Evolutionary conservation across 2,113 vertebrate species (phyloP), one percentile per base, ranked within the genome.

Genomic region (Sebastes fasciatus): DNA sequence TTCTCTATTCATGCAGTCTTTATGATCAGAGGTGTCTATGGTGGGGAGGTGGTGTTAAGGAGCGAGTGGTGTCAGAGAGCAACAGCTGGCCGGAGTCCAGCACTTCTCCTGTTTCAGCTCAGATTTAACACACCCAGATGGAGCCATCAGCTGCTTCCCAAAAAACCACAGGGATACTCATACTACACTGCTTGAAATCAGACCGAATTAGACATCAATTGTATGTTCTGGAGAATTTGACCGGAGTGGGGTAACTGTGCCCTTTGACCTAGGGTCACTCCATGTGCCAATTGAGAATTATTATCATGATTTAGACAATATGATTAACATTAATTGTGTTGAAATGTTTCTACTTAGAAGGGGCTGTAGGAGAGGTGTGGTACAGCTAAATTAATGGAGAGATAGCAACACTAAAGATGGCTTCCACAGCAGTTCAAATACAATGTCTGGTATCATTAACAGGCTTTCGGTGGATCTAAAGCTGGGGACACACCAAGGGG

Each of bases 61-160:
- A 90, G 83, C 14, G 72, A 76, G 66, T 51, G 74, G 83, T 80
- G 84, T 85, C 80, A 55, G 67, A 86, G 58, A 88, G 85, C 86
- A 93, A 90, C 92, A 95, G 91, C 89, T 92, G 91, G 92, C 91
- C 60, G 4, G 64, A 61, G 86, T 86, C 89, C 91, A 90, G 63
- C 62, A 17, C 83, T 69, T 92, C 90, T 92, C 89, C 75, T 5
- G 80, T 94, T 94, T 90, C 91, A 86, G 89, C 74, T 94, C 91
- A 91, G 87, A 91, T 95, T 94, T 92, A 92, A 91, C 71, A 45
- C 45, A 79, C 74, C 64, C 90, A 93, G 84, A 92, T 86, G 62
- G 86, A 94, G 87, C 75, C 62, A 70, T 86, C 88, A 94, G 91
- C 91, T 93, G 90, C 89, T 74, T 72, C 49, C 45, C 17, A 72